Conservation (phyloP, 2,113 vertebrate genomes). For the Osmerus eperlanus region DNA sequence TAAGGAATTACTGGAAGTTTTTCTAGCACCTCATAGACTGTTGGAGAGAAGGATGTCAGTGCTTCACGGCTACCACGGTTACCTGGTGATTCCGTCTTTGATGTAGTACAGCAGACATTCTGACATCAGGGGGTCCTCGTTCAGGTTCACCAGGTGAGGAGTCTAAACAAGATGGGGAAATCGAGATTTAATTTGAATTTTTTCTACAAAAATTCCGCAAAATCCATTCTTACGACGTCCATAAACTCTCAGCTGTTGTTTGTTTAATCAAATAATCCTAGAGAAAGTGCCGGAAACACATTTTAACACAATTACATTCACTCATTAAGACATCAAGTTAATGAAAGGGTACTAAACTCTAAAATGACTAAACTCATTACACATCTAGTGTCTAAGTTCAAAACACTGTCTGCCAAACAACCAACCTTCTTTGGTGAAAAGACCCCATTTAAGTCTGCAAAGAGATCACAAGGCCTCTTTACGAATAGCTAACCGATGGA, state of each 20-base stretch:
- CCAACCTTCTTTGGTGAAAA: conserved; percentile 92
- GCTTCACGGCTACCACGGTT: conserved; percentile 15
- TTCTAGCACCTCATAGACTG: too few species aligned
- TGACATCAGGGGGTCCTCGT: conserved; percentile 98
- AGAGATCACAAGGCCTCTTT: conserved; percentile 88
- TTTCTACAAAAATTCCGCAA: too few species aligned
- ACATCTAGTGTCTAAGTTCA: neutral
- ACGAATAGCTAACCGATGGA: conserved; percentile 78
- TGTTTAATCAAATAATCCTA: too few species aligned
- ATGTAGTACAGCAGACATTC: conserved; percentile 99
- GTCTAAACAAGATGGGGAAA: conserved; percentile 74
- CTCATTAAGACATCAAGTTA: too few species aligned
- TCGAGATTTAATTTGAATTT: neutral
- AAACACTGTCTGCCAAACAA: conserved; percentile 45
- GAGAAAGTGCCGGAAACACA: too few species aligned
- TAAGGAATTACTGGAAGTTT: neutral
- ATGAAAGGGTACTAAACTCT: neutral
- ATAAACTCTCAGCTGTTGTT: too few species aligned
- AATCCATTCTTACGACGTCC: too few species aligned
- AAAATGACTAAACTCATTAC: neutral
- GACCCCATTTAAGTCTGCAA: conserved; percentile 89
- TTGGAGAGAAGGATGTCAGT: too few species aligned
- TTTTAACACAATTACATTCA: too few species aligned
- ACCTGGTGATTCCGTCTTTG: conserved; percentile 98
- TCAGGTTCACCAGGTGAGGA: conserved; percentile 96